Evolutionary conservation across 2,888 invertebrate species (phyloP), one percentile per base, ranked within the genome.

Genomic region (Gastracanthus pulcherrimus): DNA sequence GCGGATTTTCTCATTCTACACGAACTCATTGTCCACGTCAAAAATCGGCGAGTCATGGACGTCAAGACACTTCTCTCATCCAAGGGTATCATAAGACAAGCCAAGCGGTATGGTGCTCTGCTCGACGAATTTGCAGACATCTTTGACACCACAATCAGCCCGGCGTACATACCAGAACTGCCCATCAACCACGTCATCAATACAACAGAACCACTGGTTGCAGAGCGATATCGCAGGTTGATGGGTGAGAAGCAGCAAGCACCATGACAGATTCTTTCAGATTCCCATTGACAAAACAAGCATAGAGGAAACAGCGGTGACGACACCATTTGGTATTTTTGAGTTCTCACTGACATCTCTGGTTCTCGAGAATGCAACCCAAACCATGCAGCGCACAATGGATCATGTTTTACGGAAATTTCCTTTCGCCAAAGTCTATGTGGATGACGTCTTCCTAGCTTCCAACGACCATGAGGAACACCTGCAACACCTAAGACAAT

Each of bases 311-410:
- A 88, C 88, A 0, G 89, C 86, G 0, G 84, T 87, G 1, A 85
- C 67, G 2, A 89, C 87, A 23, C 88, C 88, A 0, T 88, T 89
- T 71, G 89, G 89, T 0, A 72, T 88, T 0, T 89, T 83, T 62
- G 90, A 91, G 72, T 89, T 87, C 41, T 34, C 81, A 0, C 62
- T 58, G 3, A 89, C 90, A 89, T 84, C 87, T 4, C 89, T 88
- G 41, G 90, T 89, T 1, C 82, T 91, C 3, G 80, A 86, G 0
- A 90, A 89, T 66, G 88, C 89, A 0, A 86, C 85, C 0, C 87
- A 6, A 26, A 51, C 16, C 29, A 45, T 29, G 41, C 48, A 41
- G 48, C 55, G 48, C 48, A 48, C 48, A 48, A 48, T 48, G 48
- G 19, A 48, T 4, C 48, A 48, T 19, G n/a, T n/a, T n/a, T n/a